phyloP scores from a whole-genome alignment of 2,797 vertebrate species.

The Siniperca scherzeri region DNA sequence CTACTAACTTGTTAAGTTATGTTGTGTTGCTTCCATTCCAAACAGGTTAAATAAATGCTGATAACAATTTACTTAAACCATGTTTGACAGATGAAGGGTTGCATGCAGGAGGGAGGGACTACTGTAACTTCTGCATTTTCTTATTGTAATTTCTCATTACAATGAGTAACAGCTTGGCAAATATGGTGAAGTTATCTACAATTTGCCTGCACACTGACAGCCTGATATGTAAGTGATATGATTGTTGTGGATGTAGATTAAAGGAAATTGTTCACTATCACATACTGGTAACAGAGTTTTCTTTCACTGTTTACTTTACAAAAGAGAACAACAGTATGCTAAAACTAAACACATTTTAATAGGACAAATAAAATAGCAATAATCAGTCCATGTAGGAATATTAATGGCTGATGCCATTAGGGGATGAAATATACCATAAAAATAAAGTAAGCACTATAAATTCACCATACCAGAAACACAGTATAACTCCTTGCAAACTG shows the following conservation, averaged over 20 bases:
- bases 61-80: neutral
- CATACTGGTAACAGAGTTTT: neutral
- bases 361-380: neutral
- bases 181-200: constrained; percentile 6
- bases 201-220: neutral
- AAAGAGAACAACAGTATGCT: neutral
- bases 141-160: neutral
- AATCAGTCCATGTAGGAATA: neutral
- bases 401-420: neutral
- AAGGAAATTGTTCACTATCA: constrained; percentile 18
- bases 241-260: neutral
- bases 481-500: neutral
- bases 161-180: neutral
- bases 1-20: neutral
- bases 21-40: neutral
- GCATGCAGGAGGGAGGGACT: neutral
- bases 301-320: neutral
- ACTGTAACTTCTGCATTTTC: no score
- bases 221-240: neutral
- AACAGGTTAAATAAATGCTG: neutral
- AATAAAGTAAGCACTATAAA: neutral
- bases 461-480: neutral
- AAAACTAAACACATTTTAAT: neutral
- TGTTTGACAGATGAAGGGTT: neutral
- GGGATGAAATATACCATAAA: neutral